Base-by-base conservation (phyloP, 1,140 invertebrate genomes). In the Hypothenemus hampei region DNA sequence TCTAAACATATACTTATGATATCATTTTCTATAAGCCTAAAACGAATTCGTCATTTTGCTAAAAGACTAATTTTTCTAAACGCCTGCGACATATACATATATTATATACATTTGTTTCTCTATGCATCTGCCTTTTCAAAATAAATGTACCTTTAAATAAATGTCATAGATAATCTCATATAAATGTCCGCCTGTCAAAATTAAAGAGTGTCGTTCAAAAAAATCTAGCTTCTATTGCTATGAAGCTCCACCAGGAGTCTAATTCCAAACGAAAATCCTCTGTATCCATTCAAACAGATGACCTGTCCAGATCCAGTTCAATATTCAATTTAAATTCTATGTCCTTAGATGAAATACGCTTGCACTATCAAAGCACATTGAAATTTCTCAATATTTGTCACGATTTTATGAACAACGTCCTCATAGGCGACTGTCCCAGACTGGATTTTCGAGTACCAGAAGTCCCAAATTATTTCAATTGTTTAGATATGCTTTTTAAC, bases 401-500 rank as follows among this genome's bases (percentile, higher is more conserved):
- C 29, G 40, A 46, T 5, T 45, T 26, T 31, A 39, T 54, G 5
- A 54, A 54, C 43, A 19, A 11, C 18, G 18, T 53, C 4, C n/a
- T 53, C 7, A 24, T n/a, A 11, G 46, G 33, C 10, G 3, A 21
- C 15, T 6, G 36, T 7, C 2, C 3, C 4, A 36, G 6, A 24
- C 22, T 51, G 7, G 16, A 29, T 20, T 51, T 51, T 31, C 6
- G 37, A n/a, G 36, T 29, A 21, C 48, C 48, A 4, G 39, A 40
- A n/a, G 48, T 51, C 7, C 48, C 48, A 3, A 33, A 51, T 33
- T 51, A 51, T 41, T 51, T 51, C 21, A 51, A 19, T 20, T n/a
- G n/a, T n/a, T n/a, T n/a, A n/a, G n/a, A n/a, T n/a, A n/a, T n/a
- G n/a, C n/a, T n/a, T n/a, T n/a, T n/a, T n/a, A n/a, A n/a, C n/a